Conservation (phyloP, 2,888 invertebrate species). For the Nycteola revayana region DNA sequence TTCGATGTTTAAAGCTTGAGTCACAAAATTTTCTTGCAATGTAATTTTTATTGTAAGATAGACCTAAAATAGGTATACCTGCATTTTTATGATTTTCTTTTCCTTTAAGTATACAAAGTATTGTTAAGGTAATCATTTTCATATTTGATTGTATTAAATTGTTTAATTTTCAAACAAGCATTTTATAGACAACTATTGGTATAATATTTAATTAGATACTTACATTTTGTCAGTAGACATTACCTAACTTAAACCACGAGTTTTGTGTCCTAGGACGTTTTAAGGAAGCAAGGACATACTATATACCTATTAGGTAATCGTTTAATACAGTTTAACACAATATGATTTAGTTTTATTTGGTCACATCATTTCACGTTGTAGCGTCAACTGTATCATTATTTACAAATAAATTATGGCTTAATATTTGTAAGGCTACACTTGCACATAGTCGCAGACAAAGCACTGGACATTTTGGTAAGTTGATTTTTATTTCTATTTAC, state of each 20-base stretch:
- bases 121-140: slow-evolving; percentile 4
- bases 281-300: slow-evolving; percentile 45
- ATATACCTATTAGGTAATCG: slow-evolving; percentile 50
- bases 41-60: slow-evolving; percentile 34
- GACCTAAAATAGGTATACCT: slow-evolving; percentile 13
- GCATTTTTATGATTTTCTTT: slow-evolving; percentile 17
- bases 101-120: slow-evolving; percentile 8
- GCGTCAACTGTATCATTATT: slow-evolving; percentile 10
- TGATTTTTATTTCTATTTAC: slow-evolving; percentile 7
- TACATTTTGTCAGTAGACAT: slow-evolving; percentile 27
- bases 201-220: slow-evolving; percentile 26
- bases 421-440: slow-evolving; percentile 18
- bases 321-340: slow-evolving; percentile 73
- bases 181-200: slow-evolving; percentile 22
- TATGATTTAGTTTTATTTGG: slow-evolving; percentile 51
- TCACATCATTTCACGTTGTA: slow-evolving; percentile 26
- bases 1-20: slow-evolving; percentile 52
- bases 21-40: slow-evolving; percentile 51
- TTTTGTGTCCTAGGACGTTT: slow-evolving; percentile 31
- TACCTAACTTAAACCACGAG: slow-evolving; percentile 17
- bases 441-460: slow-evolving; percentile 28
- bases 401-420: not conserved
- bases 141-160: slow-evolving; percentile 2
- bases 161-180: slow-evolving; percentile 23
- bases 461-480: slow-evolving; percentile 33